Evolutionary conservation across 2,113 vertebrate genomes (phyloP), one percentile per base, ranked within the genome.

Genomic region (Plectropomus leopardus): DNA sequence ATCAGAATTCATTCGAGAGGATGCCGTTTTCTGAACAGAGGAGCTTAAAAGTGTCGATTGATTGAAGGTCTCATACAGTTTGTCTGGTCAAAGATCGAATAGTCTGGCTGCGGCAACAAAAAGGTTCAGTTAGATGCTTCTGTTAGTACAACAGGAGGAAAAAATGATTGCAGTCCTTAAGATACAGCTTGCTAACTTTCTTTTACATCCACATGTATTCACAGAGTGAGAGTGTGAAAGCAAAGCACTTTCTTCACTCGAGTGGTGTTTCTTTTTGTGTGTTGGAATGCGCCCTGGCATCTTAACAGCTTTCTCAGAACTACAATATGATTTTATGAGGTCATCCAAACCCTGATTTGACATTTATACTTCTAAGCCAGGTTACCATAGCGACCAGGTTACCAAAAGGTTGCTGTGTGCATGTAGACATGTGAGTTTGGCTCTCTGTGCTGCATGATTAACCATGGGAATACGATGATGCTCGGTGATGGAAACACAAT

Each of bases 1-100:
- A 54, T 70, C 51, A 66, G 16, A 65, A 78, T 70, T 7, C 26
- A 70, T 74, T 28, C 59, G 51, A 60, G 47, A 34, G 57, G 15
- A 64, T 65, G 15, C 54, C 19, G 23, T 50, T 57, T 76, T 51
- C n/a, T 28, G 63, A 7, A 6, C 11, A 34, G 50, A 40, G 24
- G 4, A 47, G 48, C 32, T 34, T 55, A 14, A 65, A 47, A 34
- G 11, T 59, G 45, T 42, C 71, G 10, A 61, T 42, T 47, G 53
- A 66, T 60, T n/a, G n/a, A 4, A 21, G 7, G 30, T 32, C 23
- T 32, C 36, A 40, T 34, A 15, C 36, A 48, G 8, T 28, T 45
- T 36, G 47, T 55, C 13, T 32, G 53, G 26, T 36, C 34, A 47
- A 32, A 44, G 6, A 24, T 28, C 36, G 30, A 30, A 70, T 32